These are phyloP conservation scores for Spodoptera frugiperda DNA, from an alignment of 1,140 invertebrate species.

Conservation along the genomic window DNA sequence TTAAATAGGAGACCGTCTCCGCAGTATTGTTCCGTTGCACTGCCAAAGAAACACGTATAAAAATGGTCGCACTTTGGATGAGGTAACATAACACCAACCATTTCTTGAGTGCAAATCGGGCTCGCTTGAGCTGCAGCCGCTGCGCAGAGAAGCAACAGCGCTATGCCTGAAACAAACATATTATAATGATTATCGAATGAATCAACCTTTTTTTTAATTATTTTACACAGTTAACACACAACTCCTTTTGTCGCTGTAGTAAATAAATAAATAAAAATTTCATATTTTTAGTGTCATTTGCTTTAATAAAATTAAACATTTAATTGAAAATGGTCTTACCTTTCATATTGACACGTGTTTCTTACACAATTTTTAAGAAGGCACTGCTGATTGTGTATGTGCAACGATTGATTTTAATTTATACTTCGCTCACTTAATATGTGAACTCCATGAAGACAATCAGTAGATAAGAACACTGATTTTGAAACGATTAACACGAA, in stretches of 20 bases:
- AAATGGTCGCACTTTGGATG: slow-evolving; percentile 22
- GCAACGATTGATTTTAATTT: slow-evolving; percentile 15
- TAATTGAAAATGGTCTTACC: neutral
- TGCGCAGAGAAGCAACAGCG: slow-evolving; percentile 16
- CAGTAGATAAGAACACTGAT: no score
- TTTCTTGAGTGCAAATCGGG: neutral
- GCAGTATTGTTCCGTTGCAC: slow-evolving; percentile 7
- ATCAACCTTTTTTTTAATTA: no score
- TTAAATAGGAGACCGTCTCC: slow-evolving; percentile 44
- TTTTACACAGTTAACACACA: no score
- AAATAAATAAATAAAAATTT: no score
- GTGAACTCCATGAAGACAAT: neutral
- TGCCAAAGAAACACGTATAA: neutral
- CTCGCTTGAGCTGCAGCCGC: neutral
- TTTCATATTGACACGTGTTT: neutral
- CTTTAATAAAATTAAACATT: neutral
- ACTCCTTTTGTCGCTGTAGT: no score
- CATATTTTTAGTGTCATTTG: no score
- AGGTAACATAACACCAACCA: neutral
- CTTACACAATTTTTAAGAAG: neutral
- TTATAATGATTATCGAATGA: no score
- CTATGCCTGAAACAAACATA: neutral
- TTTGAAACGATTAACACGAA: no score
- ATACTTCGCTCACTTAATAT: slow-evolving; percentile 16
- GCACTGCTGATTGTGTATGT: neutral